Evolutionary conservation across 2,113 vertebrate genomes (phyloP), one percentile per base, ranked within the genome.

Genomic region (Albula glossodonta): DNA sequence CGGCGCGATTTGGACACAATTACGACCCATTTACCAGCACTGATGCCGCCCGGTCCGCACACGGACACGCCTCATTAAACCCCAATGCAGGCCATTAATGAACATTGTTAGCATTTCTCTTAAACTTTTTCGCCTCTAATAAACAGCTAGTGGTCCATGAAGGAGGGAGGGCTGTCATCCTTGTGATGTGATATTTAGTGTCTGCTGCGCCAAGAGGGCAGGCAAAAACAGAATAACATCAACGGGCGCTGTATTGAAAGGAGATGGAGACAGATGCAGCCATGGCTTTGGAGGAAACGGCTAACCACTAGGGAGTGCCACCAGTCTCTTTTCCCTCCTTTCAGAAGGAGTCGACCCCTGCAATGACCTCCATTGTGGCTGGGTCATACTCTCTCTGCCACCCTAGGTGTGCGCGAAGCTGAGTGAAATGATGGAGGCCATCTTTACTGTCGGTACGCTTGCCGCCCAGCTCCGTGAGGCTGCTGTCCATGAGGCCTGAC

Each of bases 121-220:
- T 98, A 97, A 97, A 98, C 97, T 98, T 97, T 96, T 97, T 96
- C 96, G 96, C 96, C 95, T 97, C 97, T 99, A 99, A 99, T 99
- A 99, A 99, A 99, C 98, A 99, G 97, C 97, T 97, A 99, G 97
- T 97, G 97, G 98, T 98, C 97, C 98, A 99, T 99, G 98, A 99
- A 99, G 98, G 98, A 98, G 97, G 97, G 97, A 98, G 97, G 96
- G 97, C 96, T 96, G 96, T 96, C 96, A 96, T 97, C 96, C 96
- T 95, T 94, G 91, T 97, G 97, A 98, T 98, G 97, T 97, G 96
- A 98, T 98, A 99, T 99, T 98, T 99, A 98, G 98, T 97, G 98
- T 97, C 95, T 94, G 93, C 90, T 93, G 93, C 94, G 95, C 93
- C 93, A 94, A 95, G 93, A 95, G 86, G 92, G 87, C 90, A 91